Conservation (phyloP, 2,888 invertebrate species). For the Actias luna region DNA sequence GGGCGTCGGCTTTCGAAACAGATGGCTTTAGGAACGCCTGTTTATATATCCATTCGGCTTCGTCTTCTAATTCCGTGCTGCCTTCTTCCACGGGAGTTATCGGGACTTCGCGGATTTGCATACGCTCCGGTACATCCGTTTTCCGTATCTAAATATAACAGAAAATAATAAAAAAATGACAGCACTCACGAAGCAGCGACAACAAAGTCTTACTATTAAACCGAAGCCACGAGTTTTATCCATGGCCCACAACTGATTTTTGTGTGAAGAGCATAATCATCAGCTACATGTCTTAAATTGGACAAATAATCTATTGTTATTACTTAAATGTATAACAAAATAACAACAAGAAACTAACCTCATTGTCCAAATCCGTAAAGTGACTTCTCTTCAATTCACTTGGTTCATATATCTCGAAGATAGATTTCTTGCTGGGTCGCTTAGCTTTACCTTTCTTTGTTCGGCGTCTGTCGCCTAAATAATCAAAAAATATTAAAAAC, state of each 20-base stretch:
- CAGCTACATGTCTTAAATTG: background rate
- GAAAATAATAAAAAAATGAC: too few relatives aligned
- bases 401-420: slow-evolving; percentile 98
- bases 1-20: slow-evolving; percentile 85
- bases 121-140: slow-evolving; percentile 94
- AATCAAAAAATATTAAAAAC: slow-evolving; percentile 12
- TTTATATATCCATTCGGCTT: slow-evolving; percentile 98
- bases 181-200: too few relatives aligned
- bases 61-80: slow-evolving; percentile 94
- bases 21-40: slow-evolving; percentile 94
- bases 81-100: slow-evolving; percentile 91
- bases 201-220: too few relatives aligned
- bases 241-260: background rate
- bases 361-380: slow-evolving; percentile 96
- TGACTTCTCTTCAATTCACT: slow-evolving; percentile 97
- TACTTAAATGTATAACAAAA: slow-evolving; percentile 1
- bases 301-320: background rate
- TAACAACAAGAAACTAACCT: slow-evolving; percentile 59
- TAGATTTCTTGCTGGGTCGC: slow-evolving; percentile 90
- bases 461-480: slow-evolving; percentile 77
- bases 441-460: slow-evolving; percentile 89
- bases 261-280: background rate
- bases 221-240: too few relatives aligned
- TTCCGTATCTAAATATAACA: slow-evolving; percentile 86
- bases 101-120: slow-evolving; percentile 94